Percentiles rank a stretch among this genome's conserved stretches.
These are phyloP conservation scores for Anthoptus insignis DNA, from an alignment of 2,888 invertebrate genomes.

Conservation along the genomic window DNA sequence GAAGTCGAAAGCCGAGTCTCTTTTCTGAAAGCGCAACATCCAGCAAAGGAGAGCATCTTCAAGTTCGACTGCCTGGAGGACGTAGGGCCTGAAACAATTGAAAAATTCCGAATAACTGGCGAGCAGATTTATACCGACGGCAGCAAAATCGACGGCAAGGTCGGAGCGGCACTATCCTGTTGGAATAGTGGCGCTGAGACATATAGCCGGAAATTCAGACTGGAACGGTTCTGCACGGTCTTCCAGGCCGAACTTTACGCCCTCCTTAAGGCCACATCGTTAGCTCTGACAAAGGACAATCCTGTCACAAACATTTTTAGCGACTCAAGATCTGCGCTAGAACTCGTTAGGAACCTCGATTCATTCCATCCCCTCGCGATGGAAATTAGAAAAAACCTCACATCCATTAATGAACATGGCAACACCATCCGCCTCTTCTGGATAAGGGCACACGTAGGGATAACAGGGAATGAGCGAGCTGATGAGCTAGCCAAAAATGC, in stretches of 20 bases:
- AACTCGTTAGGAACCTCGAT: not conserved
- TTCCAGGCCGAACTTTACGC: conserved; percentile 12
- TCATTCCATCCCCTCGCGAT: not conserved
- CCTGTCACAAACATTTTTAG: not conserved
- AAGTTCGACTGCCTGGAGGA: not conserved
- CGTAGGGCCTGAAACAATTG: not conserved
- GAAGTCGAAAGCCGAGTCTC: not conserved
- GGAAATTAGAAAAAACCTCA: not conserved
- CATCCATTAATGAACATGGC: not conserved
- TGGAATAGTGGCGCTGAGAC: not conserved
- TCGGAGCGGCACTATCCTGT: not conserved
- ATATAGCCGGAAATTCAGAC: not conserved
- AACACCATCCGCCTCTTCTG: not conserved
- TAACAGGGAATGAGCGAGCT: not conserved
- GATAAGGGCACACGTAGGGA: conserved; percentile 6
- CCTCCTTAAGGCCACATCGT: not conserved
- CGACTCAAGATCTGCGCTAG: conserved; percentile 9
- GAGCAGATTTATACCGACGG: conserved; percentile 8
- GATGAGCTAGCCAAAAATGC: conserved; percentile 12
- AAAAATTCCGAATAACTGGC: not conserved
- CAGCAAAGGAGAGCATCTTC: not conserved
- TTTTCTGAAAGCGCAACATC: not conserved
- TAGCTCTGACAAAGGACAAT: not conserved
- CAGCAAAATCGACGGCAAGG: conserved; percentile 8
- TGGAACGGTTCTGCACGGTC: conserved; percentile 3